These are phyloP conservation scores for Prorops nasuta DNA, from an alignment of 1,140 invertebrate genomes.

Conservation along the genomic window DNA sequence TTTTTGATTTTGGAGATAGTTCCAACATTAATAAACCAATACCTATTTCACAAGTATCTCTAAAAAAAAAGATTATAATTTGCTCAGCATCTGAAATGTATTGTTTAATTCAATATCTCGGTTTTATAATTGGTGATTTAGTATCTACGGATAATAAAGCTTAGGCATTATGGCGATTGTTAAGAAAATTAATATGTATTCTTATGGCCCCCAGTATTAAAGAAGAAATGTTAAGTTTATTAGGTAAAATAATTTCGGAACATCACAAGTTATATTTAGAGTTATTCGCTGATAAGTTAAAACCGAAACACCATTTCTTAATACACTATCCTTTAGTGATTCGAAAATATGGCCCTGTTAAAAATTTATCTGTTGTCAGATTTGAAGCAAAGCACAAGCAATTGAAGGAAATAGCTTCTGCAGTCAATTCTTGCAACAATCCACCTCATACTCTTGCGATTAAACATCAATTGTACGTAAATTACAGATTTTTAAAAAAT, in stretches of 20 bases:
- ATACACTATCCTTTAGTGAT: slow-evolving; percentile 7
- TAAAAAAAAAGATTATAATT: not conserved
- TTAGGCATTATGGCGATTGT: not conserved
- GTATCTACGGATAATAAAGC: not conserved
- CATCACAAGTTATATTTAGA: not conserved
- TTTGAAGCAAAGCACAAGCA: slow-evolving; percentile 8
- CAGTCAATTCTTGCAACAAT: not conserved
- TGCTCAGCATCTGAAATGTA: not conserved
- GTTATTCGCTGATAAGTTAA: slow-evolving; percentile 2
- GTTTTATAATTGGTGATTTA: not conserved
- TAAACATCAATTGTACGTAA: not conserved
- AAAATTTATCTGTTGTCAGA: slow-evolving; percentile 5
- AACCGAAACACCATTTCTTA: slow-evolving; percentile 15
- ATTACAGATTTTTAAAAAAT: not conserved
- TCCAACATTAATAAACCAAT: not conserved
- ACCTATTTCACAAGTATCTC: not conserved
- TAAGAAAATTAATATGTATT: not conserved
- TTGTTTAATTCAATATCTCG: not conserved
- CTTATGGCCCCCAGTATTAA: not conserved
- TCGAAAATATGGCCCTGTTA: slow-evolving; percentile 4
- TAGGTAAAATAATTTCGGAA: not conserved
- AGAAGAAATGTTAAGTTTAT: not conserved
- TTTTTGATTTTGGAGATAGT: not conserved
- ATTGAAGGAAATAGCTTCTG: not conserved
- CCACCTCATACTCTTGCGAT: not conserved